Evolutionary conservation across 2,888 invertebrate genomes (phyloP), one percentile per base, ranked within the genome.

Genomic region (Aproaerema taeniolella): DNA sequence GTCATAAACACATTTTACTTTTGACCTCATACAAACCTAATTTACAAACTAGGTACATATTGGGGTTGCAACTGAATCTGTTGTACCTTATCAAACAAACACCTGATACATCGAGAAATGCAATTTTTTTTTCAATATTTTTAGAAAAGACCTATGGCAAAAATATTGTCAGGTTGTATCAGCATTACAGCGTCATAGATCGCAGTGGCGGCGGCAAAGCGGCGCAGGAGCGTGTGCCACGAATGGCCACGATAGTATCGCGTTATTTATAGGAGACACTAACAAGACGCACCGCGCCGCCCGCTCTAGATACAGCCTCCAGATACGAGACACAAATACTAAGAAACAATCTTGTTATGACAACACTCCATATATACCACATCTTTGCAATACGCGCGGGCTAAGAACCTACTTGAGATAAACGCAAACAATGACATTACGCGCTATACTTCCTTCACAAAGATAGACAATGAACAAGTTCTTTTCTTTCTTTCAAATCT

Each of bases 251-350:
- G 78, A 80, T 76, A 53, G 53, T 71, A 79, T 80, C 77, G 47
- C 50, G 48, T 74, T 76, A 72, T 78, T 76, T 78, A 78, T 77
- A 70, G 67, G 58, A 64, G 64, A 65, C 61, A 55, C 67, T 77
- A 78, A 79, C 74, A 62, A 79, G 75, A 70, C 63, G 54, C 66
- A 55, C 51, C 55, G 40, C 58, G 55, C 52, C 55, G 42, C 46
- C 49, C 46, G 45, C 52, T 42, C 47, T 48, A 60, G 66, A 66
- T 68, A 55, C 53, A 55, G 48, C 39, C 36, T 42, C 38, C 38
- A 58, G 68, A 68, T 69, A 65, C 46, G 50, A 46, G 15, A 31
- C 31, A 36, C 11, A 26, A 38, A 41, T 36, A 41, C 48, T 46
- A 41, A 45, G 35, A 50, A 62, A 59, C 49, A 51, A 55, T 55